Evolutionary conservation across 2,888 invertebrate genomes (phyloP), one percentile per base, ranked within the genome.

Genomic region (Dione juno): DNA sequence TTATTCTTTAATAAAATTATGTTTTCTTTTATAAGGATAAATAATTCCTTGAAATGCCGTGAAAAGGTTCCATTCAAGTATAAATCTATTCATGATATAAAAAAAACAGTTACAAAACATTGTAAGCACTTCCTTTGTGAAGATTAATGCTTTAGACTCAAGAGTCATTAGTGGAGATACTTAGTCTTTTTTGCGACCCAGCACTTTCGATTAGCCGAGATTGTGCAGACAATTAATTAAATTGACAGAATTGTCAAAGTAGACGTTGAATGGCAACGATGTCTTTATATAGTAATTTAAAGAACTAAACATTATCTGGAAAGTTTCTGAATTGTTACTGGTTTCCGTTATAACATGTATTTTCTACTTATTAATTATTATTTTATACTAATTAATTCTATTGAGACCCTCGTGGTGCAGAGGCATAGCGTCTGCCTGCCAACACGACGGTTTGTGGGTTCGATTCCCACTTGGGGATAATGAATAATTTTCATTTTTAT

Each of bases 71-170:
- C 11, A 61, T 61, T 61, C 28, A 45, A 61, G 45, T 13, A 45
- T 28, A 64, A 48, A 64, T 64, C 64, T 64, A 64, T 64, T 64
- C 50, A 64, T 52, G 40, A 19, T 50, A 50, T 37, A 19, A 64
- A 64, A 59, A 67, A 53, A 67, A 59, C 50, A 37, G 65, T 35
- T 41, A 58, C 66, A 69, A 63, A 70, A 70, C 66, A 54, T 63
- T 63, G 45, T 45, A 66, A 63, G 66, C 61, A 67, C 40, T 63
- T 67, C 48, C 66, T 70, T 70, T 70, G 66, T 66, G 66, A 70
- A 70, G 70, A 70, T 70, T 70, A 70, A 70, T 70, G 70, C 48
- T 67, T 67, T 66, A 53, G 54, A 66, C 70, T 68, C 68, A 45
- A 68, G 68, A 63, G 68, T 68, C 68, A 54, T 68, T 68, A 68